Evolutionary conservation across 2,888 invertebrate species (phyloP).

Genomic region (Drosophila aldrichi): DNA sequence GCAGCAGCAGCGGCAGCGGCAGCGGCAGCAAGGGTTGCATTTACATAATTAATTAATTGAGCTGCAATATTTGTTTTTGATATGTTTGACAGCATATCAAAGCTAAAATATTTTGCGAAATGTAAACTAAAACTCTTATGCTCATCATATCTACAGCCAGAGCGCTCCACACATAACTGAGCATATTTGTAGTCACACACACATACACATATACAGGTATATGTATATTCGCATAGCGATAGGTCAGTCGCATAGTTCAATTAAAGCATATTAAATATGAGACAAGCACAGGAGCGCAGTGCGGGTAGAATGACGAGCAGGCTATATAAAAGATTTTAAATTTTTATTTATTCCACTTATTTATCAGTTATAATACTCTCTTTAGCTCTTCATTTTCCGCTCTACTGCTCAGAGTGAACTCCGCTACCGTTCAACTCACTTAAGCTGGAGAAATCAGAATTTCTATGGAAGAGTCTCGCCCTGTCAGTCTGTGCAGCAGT

Average conservation of each 20-base stretch:
- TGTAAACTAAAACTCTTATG: background rate
- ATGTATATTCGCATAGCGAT: slow-evolving; percentile 14
- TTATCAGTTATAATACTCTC: background rate
- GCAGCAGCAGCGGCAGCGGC: background rate
- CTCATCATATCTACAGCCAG: slow-evolving; percentile 2
- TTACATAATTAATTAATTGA: slow-evolving; percentile 38
- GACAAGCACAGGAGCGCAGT: slow-evolving; percentile 55
- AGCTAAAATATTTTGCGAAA: slow-evolving; percentile 5
- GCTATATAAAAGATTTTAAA: background rate
- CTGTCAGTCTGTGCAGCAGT: slow-evolving; percentile 38
- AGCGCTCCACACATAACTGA: slow-evolving; percentile 14
- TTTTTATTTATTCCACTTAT: background rate
- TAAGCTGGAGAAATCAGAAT: slow-evolving; percentile 64
- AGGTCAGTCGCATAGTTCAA: slow-evolving; percentile 79
- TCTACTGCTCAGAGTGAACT: background rate
- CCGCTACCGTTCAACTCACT: slow-evolving; percentile 50
- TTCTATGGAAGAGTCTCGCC: slow-evolving; percentile 33
- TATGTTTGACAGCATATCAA: slow-evolving; percentile 16
- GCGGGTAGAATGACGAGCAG: background rate
- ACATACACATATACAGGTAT: slow-evolving; percentile 10
- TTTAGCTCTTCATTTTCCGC: background rate
- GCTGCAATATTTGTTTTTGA: slow-evolving; percentile 39
- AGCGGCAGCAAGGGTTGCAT: slow-evolving; percentile 56
- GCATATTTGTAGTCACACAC: slow-evolving; percentile 15
- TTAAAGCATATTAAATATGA: slow-evolving; percentile 66